Conservation (phyloP, 2,888 invertebrate species). For the Pachymerium ferrugineum region DNA sequence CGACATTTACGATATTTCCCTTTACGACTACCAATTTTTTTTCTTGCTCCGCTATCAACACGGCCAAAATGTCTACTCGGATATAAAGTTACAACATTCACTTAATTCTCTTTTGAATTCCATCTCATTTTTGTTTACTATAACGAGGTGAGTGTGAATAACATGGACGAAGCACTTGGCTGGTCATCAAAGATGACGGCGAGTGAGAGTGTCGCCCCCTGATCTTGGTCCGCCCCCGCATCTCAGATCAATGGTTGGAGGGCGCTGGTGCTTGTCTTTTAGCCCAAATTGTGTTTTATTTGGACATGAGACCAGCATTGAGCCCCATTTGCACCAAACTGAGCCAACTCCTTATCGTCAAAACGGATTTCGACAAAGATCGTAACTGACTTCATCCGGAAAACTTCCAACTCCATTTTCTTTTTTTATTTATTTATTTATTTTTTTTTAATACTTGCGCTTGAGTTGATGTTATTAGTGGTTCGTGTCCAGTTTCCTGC, state of each 20-base stretch:
- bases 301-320: slow-evolving; percentile 19
- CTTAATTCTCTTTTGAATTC: too few species aligned
- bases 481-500: not conserved
- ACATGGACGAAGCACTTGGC: slow-evolving; percentile 17
- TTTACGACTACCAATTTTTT: not conserved
- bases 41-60: too few species aligned
- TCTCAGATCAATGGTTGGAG: slow-evolving; percentile 16
- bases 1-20: not conserved
- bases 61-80: too few species aligned
- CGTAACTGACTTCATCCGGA: slow-evolving; percentile 20
- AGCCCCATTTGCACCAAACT: slow-evolving; percentile 24
- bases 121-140: not conserved
- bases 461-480: slow-evolving; percentile 10
- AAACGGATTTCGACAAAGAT: slow-evolving; percentile 7
- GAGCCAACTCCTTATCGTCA: slow-evolving; percentile 24
- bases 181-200: slow-evolving; percentile 22
- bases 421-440: not conserved
- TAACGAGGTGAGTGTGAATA: slow-evolving; percentile 10
- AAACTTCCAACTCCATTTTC: slow-evolving; percentile 1
- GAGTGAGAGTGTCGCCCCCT: not conserved
- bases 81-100: too few species aligned
- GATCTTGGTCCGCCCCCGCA: slow-evolving; percentile 6
- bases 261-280: slow-evolving; percentile 20
- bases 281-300: slow-evolving; percentile 23
- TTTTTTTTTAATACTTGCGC: not conserved